Base-by-base conservation (phyloP, 2,888 invertebrate species). In the Cheilosia impressa region DNA sequence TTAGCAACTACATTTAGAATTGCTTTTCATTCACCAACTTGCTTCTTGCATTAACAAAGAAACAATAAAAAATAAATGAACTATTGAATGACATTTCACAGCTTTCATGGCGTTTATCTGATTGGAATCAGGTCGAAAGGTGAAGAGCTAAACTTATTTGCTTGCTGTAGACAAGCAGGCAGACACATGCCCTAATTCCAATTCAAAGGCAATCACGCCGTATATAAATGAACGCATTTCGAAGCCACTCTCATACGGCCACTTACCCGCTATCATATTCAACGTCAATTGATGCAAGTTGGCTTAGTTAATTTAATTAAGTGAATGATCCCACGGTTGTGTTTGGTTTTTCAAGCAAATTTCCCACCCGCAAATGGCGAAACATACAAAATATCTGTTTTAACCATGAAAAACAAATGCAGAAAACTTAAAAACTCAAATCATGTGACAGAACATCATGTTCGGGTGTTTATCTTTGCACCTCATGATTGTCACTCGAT, bases 361-460 rank as follows among this genome's bases (percentile, higher is more conserved):
- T 57, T 63, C 63, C 62, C 41, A 3, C 53, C 38, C 47, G 45
- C 71, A 82, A 82, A 43, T 62, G 78, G 62, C 62, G 19, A 38
- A 50, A 62, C 71, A 78, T 68, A 66, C 72, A 58, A 66, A 38
- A 52, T 47, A 58, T 38, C 22, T 34, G 10, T 22, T 38, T 24
- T 27, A 52, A 53, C 7, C 31, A 63, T 2, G 38, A 45, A 60
- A 65, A 72, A 43, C 60, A 10, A 58, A 41, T 27, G 27, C 27
- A 41, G 55, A 55, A 41, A 62, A 47, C 45, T 13, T 9, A 15
- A 27, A 75, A 75, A 66, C 24, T 38, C 69, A 24, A 22, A 65
- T 71, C 75, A 76, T 60, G 75, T 79, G 84, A 84, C 69, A 75
- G 72, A 43, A 19, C 52, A 77, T 57, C 71, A 41, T 45, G 47